A percentile compares a stretch with the other conserved stretches of the same genome.
Conservation (phyloP, 2,113 vertebrate genomes). For the Strix uralensis region DNA sequence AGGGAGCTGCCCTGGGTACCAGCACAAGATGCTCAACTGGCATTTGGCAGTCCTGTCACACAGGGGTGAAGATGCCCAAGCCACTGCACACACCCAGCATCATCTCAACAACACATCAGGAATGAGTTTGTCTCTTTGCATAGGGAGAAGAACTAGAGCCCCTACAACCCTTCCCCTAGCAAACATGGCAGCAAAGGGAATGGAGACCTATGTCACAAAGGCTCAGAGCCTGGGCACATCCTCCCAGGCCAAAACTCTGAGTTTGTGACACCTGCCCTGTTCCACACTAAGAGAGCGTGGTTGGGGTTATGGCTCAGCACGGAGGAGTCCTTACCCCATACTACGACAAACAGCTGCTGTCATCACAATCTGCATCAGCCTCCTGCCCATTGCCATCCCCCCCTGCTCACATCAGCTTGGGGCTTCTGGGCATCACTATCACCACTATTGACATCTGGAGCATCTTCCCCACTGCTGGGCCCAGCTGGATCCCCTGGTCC, state of each 20-base stretch:
- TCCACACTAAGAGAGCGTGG: background rate
- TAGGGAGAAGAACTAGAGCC: background rate
- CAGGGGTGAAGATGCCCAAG: no score
- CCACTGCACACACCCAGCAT: background rate
- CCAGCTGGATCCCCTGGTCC: background rate
- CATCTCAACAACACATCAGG: background rate
- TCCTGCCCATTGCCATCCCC: background rate
- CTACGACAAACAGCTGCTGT: background rate
- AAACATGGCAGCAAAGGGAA: background rate
- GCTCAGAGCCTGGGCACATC: background rate
- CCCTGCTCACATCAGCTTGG: background rate
- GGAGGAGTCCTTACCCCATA: background rate
- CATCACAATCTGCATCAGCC: background rate
- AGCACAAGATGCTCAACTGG: background rate
- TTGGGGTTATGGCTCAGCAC: no score
- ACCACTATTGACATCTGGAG: background rate
- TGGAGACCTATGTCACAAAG: background rate
- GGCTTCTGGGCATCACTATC: background rate
- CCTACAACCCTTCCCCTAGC: no score
- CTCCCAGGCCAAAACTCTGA: background rate
- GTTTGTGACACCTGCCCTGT: background rate
- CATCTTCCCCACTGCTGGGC: background rate
- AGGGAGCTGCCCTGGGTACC: background rate
- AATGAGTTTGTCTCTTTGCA: no score
- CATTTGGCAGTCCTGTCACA: background rate